phyloP scores from a whole-genome alignment of 2,113 vertebrate genomes.

The Heptranchias perlo region DNA sequence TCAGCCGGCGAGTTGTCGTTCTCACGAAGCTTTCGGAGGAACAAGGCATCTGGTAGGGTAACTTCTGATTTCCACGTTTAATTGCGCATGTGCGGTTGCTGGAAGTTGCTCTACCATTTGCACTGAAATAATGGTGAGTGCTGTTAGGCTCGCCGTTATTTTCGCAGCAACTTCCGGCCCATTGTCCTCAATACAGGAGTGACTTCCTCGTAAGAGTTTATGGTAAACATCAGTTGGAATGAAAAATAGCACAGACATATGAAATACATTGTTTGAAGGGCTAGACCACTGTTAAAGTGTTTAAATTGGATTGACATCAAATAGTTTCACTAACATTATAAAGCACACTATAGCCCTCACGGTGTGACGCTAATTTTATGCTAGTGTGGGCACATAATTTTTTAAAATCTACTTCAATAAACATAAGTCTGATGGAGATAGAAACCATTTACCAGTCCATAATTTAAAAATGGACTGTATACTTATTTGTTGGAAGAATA shows the following conservation, averaged over 20 bases:
- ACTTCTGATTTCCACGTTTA: too few relatives aligned
- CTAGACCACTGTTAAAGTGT: background rate
- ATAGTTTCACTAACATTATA: background rate
- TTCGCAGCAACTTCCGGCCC: too few relatives aligned
- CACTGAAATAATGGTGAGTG: too few relatives aligned
- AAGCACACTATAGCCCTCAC: background rate
- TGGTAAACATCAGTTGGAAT: background rate
- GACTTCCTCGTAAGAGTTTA: background rate
- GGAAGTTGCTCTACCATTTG: too few relatives aligned
- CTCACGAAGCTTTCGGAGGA: too few relatives aligned
- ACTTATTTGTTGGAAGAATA: background rate
- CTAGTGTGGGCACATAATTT: background rate
- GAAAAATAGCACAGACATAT: background rate
- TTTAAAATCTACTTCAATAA: background rate
- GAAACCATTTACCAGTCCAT: background rate
- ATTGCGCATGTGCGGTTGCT: too few relatives aligned
- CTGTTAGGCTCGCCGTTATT: too few relatives aligned
- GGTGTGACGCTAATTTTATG: background rate
- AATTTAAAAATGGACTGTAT: background rate
- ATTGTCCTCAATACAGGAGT: background rate
- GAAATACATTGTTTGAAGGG: background rate
- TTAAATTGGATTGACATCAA: background rate
- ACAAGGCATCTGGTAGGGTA: too few relatives aligned
- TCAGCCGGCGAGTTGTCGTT: too few relatives aligned
- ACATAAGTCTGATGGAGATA: background rate